phyloP scores from a whole-genome alignment of 2,113 vertebrate species.

The Campylomormyrus tamandua region DNA sequence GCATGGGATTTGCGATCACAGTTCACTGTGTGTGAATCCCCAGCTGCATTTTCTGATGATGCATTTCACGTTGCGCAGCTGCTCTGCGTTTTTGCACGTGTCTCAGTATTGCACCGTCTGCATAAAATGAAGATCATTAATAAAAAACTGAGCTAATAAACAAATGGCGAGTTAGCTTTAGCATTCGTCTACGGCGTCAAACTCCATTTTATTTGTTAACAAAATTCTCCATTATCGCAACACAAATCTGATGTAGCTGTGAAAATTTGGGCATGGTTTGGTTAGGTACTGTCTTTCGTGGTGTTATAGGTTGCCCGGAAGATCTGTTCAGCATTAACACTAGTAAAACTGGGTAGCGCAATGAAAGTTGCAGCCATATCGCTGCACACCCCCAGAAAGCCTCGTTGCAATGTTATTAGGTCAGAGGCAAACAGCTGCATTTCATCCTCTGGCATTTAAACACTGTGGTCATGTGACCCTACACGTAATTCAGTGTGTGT shows the following conservation, averaged over 20 bases:
- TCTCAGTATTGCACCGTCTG: neutral
- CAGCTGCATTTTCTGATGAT: neutral
- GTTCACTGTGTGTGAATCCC: neutral
- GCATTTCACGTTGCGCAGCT: neutral
- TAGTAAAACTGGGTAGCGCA: neutral
- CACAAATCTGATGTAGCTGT: neutral
- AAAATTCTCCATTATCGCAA: neutral
- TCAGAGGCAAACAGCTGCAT: neutral
- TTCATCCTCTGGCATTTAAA: neutral
- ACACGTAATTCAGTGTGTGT: neutral
- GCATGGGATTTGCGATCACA: neutral
- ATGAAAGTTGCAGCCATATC: neutral
- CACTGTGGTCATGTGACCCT: conserved; percentile 3
- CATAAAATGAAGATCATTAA: neutral
- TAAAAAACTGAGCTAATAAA: neutral
- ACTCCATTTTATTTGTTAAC: neutral
- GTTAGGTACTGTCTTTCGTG: neutral
- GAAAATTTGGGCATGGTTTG: neutral
- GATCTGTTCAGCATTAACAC: neutral
- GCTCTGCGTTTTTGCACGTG: neutral
- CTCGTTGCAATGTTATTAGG: neutral
- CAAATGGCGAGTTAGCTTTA: neutral
- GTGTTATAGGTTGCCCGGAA: neutral
- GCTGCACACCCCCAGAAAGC: neutral
- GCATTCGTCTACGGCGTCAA: neutral